phyloP scores from a whole-genome alignment of 2,113 vertebrate species.

The Rostratula benghalensis region DNA sequence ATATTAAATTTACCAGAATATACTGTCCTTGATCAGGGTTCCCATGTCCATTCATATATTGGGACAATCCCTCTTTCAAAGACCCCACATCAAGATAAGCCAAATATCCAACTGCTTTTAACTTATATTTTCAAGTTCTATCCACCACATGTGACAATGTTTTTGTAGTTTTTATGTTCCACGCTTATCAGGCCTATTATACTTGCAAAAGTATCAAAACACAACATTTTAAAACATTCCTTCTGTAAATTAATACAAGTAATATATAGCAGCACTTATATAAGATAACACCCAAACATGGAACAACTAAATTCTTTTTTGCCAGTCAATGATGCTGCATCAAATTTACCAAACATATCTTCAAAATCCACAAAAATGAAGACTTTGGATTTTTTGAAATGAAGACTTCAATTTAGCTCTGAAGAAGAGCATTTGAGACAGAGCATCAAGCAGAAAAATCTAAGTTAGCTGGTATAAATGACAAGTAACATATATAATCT shows the following conservation, averaged over 20 bases:
- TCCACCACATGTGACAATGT: neutral
- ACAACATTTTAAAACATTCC: neutral
- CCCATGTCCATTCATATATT: neutral
- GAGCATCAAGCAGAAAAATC: neutral
- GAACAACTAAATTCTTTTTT: neutral
- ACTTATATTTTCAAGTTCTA: neutral
- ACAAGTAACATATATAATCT: neutral
- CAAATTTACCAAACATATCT: neutral
- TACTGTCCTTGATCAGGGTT: neutral
- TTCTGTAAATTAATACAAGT: neutral
- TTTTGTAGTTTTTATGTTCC: neutral
- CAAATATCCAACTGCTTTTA: neutral
- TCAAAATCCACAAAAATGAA: neutral
- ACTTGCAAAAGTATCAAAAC: neutral
- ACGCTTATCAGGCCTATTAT: neutral
- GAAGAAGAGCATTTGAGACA: neutral
- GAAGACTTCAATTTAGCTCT: neutral
- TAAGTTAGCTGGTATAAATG: neutral
- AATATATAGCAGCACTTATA: neutral
- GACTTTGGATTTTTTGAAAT: neutral
- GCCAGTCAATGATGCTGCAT: neutral
- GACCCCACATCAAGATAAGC: neutral
- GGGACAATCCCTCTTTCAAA: neutral
- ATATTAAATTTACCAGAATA: neutral
- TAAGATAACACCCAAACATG: neutral